Evolutionary conservation across 2,888 invertebrate genomes (phyloP).

Genomic region (Clepsis dumicolana): DNA sequence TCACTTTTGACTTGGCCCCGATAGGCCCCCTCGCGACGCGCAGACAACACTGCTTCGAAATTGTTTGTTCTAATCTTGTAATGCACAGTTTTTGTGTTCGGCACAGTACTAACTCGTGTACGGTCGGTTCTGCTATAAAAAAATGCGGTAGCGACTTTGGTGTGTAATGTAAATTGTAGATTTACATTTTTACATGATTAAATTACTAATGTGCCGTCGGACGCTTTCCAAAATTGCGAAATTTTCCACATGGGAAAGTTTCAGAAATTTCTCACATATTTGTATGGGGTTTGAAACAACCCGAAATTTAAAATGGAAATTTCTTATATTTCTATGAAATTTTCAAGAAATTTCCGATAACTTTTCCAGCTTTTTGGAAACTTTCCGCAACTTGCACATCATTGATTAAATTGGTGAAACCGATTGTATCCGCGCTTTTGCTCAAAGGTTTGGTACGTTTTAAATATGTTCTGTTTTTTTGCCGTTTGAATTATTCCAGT

Average conservation of each 20-base stretch:
- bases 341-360: no score
- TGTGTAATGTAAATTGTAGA: no score
- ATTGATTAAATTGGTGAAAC: slow-evolving; percentile 7
- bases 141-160: neutral
- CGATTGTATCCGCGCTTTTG: slow-evolving; percentile 8
- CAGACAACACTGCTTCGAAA: slow-evolving; percentile 59
- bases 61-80: slow-evolving; percentile 1
- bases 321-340: no score
- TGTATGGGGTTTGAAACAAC: no score
- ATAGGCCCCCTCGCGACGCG: slow-evolving; percentile 52
- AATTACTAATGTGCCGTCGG: no score
- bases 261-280: no score
- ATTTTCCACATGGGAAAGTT: no score
- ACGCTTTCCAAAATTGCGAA: no score
- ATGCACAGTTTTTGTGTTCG: neutral
- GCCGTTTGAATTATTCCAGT: slow-evolving; percentile 50
- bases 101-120: slow-evolving; percentile 15
- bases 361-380: no score
- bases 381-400: no score
- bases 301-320: no score
- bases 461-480: slow-evolving; percentile 11
- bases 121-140: slow-evolving; percentile 14
- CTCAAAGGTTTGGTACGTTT: neutral
- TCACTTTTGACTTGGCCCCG: slow-evolving; percentile 39
- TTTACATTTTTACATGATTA: neutral